Conservation (phyloP, 1,140 invertebrate species). For the Doryteuthis pealeii region DNA sequence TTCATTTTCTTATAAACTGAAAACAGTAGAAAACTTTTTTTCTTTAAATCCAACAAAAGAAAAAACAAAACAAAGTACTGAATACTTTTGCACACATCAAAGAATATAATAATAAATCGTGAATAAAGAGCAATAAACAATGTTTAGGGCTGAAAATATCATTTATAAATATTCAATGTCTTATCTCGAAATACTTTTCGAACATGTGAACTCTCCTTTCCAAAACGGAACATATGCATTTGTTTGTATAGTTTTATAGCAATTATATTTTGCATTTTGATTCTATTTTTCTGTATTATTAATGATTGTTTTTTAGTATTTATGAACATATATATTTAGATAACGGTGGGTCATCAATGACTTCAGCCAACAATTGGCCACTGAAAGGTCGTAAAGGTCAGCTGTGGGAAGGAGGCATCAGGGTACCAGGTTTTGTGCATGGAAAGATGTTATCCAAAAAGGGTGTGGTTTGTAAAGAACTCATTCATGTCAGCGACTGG, state of each 20-base stretch:
- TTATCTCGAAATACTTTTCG: no score
- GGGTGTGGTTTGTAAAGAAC: conserved; percentile 27
- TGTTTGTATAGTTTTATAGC: neutral
- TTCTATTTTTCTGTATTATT: neutral
- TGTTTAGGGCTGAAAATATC: no score
- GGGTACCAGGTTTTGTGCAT: conserved; percentile 56
- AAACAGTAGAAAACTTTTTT: no score
- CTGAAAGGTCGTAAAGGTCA: conserved; percentile 61
- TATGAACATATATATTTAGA: conserved; percentile 31
- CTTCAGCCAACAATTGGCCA: conserved; percentile 62
- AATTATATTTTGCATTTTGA: neutral
- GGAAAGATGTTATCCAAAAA: conserved; percentile 37
- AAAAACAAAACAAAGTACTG: no score
- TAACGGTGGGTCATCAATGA: conserved; percentile 58
- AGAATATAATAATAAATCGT: no score
- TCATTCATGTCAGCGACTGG: conserved; percentile 58
- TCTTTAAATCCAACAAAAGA: no score
- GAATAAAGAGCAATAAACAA: no score
- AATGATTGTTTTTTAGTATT: neutral
- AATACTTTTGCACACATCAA: no score
- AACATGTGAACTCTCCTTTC: no score
- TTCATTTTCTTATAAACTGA: no score
- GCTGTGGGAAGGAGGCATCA: conserved; percentile 63
- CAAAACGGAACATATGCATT: neutral
- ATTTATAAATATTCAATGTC: no score